Percentiles rank a stretch among this genome's conserved stretches.
phyloP scores from a whole-genome alignment of 2,888 invertebrate genomes.

The Ellobium chinense region DNA sequence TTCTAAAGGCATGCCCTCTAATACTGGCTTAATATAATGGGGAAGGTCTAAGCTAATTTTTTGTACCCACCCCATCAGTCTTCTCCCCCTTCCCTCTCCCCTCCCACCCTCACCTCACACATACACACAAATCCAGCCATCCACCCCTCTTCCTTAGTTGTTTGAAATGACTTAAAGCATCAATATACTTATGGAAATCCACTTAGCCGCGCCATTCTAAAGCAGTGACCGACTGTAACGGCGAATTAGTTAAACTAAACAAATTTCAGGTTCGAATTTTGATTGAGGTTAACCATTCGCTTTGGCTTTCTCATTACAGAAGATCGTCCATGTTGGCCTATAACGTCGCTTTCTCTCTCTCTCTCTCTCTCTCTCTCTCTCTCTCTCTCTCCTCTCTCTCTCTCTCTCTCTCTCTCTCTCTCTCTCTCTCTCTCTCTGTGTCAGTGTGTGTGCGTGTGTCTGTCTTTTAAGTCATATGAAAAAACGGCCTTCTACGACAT shows the following conservation, averaged over 20 bases:
- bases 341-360: conserved; percentile 7
- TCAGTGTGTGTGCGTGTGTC: conserved; percentile 5
- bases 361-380: background rate
- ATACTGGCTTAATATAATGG: no score
- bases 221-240: no score
- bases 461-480: no score
- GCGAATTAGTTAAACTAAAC: no score
- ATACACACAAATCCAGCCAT: background rate
- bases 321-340: no score
- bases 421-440: conserved; percentile 26
- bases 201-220: no score
- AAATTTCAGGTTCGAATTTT: background rate
- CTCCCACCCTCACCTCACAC: background rate
- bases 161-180: no score
- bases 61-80: background rate
- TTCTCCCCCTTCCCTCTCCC: background rate
- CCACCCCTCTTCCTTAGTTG: background rate
- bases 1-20: no score
- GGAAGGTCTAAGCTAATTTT: no score
- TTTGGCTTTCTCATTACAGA: background rate
- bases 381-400: background rate
- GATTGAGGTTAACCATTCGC: background rate
- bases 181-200: no score
- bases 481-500: no score
- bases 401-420: conserved; percentile 24